Evolutionary conservation across 2,888 invertebrate species (phyloP).

Genomic region (Lasius platythorax): DNA sequence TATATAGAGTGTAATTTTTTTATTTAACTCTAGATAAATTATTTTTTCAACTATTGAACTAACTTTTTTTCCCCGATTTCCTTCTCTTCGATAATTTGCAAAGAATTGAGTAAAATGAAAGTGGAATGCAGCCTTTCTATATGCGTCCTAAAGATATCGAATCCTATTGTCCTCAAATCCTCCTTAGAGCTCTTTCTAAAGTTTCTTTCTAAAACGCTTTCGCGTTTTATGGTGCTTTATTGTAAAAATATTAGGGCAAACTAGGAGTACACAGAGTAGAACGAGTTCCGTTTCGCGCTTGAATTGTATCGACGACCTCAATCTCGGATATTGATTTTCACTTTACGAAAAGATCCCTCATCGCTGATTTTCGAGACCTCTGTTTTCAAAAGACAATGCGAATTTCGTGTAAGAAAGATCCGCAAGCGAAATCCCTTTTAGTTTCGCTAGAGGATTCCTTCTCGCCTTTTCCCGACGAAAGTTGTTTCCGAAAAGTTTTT

Average conservation of each 20-base stretch:
- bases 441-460: not conserved
- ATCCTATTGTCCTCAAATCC: not conserved
- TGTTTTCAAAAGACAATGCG: constrained; percentile 19
- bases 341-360: constrained; percentile 24
- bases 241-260: constrained; percentile 13
- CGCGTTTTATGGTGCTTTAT: constrained; percentile 2
- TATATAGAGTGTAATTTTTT: not conserved
- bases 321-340: constrained; percentile 41
- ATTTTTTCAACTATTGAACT: not conserved
- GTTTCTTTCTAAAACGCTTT: constrained; percentile 3
- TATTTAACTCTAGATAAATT: not conserved
- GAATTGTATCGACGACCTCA: constrained; percentile 35
- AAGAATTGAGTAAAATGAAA: not conserved
- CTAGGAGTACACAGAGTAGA: not conserved
- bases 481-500: not conserved
- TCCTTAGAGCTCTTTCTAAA: not conserved
- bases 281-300: not conserved
- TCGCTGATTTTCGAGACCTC: not conserved
- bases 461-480: not conserved
- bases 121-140: not conserved
- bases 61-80: not conserved
- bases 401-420: not conserved
- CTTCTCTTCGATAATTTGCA: not conserved
- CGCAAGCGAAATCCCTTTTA: not conserved
- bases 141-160: not conserved